Percentiles rank a stretch among this genome's conserved stretches.
Conservation (phyloP, 2,888 invertebrate species). For the Eurois occulta region DNA sequence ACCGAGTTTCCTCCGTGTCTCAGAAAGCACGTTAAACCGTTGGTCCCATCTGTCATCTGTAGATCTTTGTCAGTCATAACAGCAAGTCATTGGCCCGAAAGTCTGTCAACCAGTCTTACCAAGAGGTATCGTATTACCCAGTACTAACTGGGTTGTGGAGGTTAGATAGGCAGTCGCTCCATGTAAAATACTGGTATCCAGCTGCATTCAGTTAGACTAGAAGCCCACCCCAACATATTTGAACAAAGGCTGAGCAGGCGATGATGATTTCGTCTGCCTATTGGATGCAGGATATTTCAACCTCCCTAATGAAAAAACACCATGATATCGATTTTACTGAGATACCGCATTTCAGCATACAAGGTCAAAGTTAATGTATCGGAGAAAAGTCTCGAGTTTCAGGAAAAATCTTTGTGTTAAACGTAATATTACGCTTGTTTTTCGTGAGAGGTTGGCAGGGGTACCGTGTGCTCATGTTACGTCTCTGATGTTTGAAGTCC, state of each 20-base stretch:
- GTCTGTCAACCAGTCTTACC: background rate
- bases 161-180: background rate
- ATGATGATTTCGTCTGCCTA: background rate
- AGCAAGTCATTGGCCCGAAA: background rate
- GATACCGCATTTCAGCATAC: background rate
- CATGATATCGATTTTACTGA: background rate
- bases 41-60: background rate
- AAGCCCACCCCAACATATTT: background rate
- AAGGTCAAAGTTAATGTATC: background rate
- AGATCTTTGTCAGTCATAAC: background rate
- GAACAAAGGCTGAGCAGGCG: rapidly evolving
- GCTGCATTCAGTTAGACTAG: background rate
- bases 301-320: background rate
- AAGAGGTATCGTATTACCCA: background rate
- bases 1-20: too few species aligned
- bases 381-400: background rate
- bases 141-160: background rate
- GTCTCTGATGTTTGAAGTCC: background rate
- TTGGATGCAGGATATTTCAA: background rate
- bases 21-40: background rate
- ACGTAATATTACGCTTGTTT: background rate
- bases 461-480: background rate
- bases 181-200: background rate
- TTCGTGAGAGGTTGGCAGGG: background rate
- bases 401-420: background rate